phyloP scores from a whole-genome alignment of 2,888 invertebrate species.

The Papilio protenor region DNA sequence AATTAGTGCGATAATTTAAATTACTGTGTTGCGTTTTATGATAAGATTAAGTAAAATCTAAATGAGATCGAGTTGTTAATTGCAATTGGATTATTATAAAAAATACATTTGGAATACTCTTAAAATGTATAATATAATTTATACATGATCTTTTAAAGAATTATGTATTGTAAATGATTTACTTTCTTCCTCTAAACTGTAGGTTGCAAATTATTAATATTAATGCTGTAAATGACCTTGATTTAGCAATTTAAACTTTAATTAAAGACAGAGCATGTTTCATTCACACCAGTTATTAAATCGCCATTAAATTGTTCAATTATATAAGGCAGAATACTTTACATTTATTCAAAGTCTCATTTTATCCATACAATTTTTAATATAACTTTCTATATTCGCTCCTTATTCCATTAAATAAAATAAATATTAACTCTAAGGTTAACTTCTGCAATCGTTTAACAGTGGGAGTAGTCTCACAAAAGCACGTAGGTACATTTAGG shows the following conservation, averaged over 20 bases:
- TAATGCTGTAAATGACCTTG: neutral
- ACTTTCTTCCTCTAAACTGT: too few relatives aligned
- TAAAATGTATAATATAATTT: too few relatives aligned
- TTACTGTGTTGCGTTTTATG: neutral
- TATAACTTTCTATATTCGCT: too few relatives aligned
- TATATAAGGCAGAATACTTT: too few relatives aligned
- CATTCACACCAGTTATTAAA: neutral
- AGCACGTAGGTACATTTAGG: conserved; percentile 31
- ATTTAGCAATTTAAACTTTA: neutral
- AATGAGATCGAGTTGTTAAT: too few relatives aligned
- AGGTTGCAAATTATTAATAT: too few relatives aligned
- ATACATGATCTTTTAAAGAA: too few relatives aligned
- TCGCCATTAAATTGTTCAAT: neutral
- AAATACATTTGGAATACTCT: too few relatives aligned
- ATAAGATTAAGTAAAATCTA: neutral
- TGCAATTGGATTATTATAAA: neutral
- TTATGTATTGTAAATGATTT: too few relatives aligned
- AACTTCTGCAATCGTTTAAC: neutral
- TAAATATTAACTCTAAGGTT: neutral
- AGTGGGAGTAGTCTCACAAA: conserved; percentile 8
- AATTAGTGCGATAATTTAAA: neutral
- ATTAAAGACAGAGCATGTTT: too few relatives aligned
- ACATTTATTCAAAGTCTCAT: too few relatives aligned
- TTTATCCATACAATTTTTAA: too few relatives aligned
- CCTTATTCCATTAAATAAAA: neutral